Base-by-base conservation (phyloP, 2,113 vertebrate genomes). In the Mixornis gularis region DNA sequence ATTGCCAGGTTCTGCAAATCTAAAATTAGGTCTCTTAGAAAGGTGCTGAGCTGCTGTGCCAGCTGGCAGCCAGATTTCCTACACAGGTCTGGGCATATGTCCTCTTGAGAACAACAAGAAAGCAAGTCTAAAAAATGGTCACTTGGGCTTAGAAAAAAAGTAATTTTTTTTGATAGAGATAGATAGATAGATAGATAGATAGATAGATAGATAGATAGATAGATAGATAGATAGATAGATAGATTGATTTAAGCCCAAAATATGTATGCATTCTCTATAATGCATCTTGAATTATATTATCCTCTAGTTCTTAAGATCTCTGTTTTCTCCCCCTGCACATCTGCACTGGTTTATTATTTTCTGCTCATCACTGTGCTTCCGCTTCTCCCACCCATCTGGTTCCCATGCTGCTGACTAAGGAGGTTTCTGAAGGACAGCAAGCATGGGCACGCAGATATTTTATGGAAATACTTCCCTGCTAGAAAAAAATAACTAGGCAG, bases 51-150 rank as follows among this genome's bases (percentile, higher is more conserved):
- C 56, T 64, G 44, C 21, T 79, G 73, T 73, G 77, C 60, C 90
- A 90, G 63, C 78, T 89, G 90, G 85, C 73, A 95, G 44, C 25
- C 66, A 89, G 48, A 94, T 64, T 79, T 91, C 41, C 64, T 73
- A 40, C 13, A 46, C 32, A 91, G 27, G 30, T 85, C 46, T 81
- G 30, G 72, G 34, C 55, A 52, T 3, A 38, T 8, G 24, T 78
- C 53, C 49, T 66, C 79, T 73, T 19, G n/a, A 40, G 79, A 95
- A 77, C 25, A 82, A 49, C 41, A 52, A 69, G 58, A 59, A 73
- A 72, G 20, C 40, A 48, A 71, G 15, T 40, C 53, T 64, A 70
- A 85, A 68, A 49, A 43, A 32, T 73, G 29, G 56, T 59, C 53
- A 78, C 49, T 53, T 64, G 29, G 26, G 29, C 56, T 82, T 46